Evolutionary conservation across 2,797 vertebrate species (phyloP).

Genomic region (Alfaro cultratus): DNA sequence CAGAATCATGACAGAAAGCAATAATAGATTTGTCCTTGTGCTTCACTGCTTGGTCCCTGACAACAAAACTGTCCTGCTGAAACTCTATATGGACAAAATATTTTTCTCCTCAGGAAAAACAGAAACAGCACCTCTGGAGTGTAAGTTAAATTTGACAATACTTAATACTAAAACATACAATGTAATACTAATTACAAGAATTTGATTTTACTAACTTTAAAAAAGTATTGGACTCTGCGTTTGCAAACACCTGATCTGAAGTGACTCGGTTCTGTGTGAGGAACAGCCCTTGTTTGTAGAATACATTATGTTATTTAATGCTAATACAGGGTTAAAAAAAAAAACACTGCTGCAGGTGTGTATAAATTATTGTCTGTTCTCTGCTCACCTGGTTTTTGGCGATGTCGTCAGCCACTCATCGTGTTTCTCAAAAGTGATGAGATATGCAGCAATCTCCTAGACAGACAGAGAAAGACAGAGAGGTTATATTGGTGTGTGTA

Average conservation of each 20-base stretch:
- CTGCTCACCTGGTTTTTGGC: conserved; percentile 96
- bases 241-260: background rate
- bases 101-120: background rate
- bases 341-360: background rate
- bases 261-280: background rate
- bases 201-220: background rate
- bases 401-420: conserved; percentile 99
- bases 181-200: background rate
- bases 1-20: background rate
- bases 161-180: background rate
- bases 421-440: conserved; percentile 99
- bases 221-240: background rate
- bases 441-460: conserved; percentile 94
- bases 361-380: conserved; percentile 26
- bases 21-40: background rate
- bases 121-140: background rate
- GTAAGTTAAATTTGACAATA: background rate
- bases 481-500: conserved; percentile 54
- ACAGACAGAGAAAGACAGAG: conserved; percentile 61
- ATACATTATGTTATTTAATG: background rate
- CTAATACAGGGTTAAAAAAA: background rate
- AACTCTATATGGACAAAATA: background rate
- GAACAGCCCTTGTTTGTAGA: background rate
- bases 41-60: background rate
- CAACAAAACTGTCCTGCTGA: background rate